Conservation (phyloP, 2,888 invertebrate species). For the Trachelus iudaicus region DNA sequence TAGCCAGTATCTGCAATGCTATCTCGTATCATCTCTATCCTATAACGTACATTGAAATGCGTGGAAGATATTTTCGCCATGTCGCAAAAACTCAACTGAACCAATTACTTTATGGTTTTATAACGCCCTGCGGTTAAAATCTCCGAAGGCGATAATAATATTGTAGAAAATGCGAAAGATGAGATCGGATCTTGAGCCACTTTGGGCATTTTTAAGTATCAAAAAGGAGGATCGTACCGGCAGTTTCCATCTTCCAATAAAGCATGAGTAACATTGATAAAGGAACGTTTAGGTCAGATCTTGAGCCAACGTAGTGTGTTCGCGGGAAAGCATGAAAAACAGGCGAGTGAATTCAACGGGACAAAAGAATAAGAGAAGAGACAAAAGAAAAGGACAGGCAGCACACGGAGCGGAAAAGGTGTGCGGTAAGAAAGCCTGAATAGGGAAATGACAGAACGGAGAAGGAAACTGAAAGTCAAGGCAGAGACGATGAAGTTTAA, state of each 20-base stretch:
- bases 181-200: background rate
- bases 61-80: background rate
- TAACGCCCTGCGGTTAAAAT: background rate
- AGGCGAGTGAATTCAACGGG: background rate
- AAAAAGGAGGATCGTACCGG: background rate
- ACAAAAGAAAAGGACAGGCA: background rate
- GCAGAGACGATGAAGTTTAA: conserved; percentile 38
- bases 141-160: background rate
- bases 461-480: background rate
- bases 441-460: conserved; percentile 2
- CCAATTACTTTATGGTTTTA: background rate
- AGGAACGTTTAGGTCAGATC: background rate
- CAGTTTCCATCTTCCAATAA: background rate
- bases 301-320: background rate
- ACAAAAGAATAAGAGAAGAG: background rate
- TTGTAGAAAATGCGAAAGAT: background rate
- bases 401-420: conserved; percentile 3
- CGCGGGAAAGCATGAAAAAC: background rate
- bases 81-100: background rate
- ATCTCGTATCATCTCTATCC: background rate
- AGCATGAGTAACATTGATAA: background rate
- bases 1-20: background rate
- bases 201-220: background rate
- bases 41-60: background rate
- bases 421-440: conserved; percentile 7